Percentiles rank a stretch among this genome's conserved stretches.
These are phyloP conservation scores for Tipula unca DNA, from an alignment of 2,888 invertebrate species.

Conservation along the genomic window DNA sequence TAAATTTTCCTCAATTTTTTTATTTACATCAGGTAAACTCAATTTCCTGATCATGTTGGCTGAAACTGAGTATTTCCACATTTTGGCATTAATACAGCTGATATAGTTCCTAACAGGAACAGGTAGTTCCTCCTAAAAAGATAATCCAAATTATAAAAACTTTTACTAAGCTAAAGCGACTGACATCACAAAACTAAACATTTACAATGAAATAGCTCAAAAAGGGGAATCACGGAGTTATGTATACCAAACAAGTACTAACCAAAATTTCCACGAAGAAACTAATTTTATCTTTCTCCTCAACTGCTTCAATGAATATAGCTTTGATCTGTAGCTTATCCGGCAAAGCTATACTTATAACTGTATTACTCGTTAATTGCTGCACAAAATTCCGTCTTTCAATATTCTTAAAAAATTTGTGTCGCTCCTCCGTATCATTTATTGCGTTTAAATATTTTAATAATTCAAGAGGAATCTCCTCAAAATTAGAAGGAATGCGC, in stretches of 20 bases:
- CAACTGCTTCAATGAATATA: neutral
- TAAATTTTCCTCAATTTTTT: neutral
- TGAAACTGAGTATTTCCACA: too few relatives aligned
- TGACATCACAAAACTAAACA: too few relatives aligned
- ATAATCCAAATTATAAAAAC: too few relatives aligned
- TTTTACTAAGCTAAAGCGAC: too few relatives aligned
- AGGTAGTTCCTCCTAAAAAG: too few relatives aligned
- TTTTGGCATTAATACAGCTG: too few relatives aligned
- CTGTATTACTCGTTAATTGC: neutral
- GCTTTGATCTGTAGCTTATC: neutral
- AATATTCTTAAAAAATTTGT: neutral
- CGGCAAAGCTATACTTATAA: neutral
- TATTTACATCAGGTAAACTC: neutral
- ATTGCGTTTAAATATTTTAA: neutral
- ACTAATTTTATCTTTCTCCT: neutral
- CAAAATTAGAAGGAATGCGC: neutral
- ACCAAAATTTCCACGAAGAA: neutral
- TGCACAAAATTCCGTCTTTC: neutral
- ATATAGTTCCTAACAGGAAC: too few relatives aligned
- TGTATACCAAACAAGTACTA: neutral
- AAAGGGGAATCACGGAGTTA: neutral
- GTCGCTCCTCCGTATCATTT: neutral
- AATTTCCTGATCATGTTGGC: too few relatives aligned
- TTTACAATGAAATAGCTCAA: neutral
- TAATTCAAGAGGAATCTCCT: neutral